phyloP scores from a whole-genome alignment of 2,113 vertebrate genomes.

The Sitta europaea region DNA sequence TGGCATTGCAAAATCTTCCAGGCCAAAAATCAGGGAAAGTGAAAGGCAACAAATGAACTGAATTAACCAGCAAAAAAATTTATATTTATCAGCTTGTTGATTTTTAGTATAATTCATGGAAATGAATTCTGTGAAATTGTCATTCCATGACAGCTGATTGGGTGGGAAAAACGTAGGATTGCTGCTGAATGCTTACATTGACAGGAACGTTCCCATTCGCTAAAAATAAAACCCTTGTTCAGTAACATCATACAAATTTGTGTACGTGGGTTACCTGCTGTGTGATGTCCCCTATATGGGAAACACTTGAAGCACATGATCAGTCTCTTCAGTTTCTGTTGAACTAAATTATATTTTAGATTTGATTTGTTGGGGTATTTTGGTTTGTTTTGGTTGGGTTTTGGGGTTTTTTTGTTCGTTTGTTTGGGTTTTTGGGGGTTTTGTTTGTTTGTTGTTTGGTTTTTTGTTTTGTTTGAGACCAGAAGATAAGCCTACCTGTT shows the following conservation, averaged over 20 bases:
- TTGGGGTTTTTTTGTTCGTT: not conserved
- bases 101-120: constrained; percentile 24
- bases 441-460: too few relatives aligned
- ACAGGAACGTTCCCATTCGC: not conserved
- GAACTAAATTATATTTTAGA: not conserved
- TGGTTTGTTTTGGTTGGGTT: not conserved
- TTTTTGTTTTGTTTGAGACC: too few relatives aligned
- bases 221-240: constrained; percentile 26
- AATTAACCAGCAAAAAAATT: not conserved
- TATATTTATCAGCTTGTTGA: not conserved
- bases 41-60: not conserved
- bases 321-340: not conserved
- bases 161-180: not conserved
- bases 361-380: not conserved
- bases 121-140: not conserved
- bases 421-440: too few relatives aligned
- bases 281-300: not conserved
- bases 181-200: constrained; percentile 5
- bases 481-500: not conserved
- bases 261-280: not conserved
- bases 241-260: not conserved
- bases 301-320: not conserved
- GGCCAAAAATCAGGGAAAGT: not conserved
- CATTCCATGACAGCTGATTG: not conserved
- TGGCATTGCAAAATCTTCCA: not conserved